Evolutionary conservation across 2,113 vertebrate species (phyloP), one percentile per base, ranked within the genome.

Genomic region (Varanus komodoensis): DNA sequence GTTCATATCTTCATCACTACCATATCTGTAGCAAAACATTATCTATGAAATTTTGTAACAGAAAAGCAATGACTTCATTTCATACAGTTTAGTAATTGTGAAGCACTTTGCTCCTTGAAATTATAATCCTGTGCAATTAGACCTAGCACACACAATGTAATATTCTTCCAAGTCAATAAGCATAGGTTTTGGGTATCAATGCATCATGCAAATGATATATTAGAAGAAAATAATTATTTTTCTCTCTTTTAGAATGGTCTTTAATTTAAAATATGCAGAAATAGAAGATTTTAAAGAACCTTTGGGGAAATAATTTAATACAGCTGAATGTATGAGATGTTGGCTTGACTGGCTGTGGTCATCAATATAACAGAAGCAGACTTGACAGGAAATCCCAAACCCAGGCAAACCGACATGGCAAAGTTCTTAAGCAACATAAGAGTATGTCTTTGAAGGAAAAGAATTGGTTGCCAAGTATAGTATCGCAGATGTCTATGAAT

Each of bases 401-500:
- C 68, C 7, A 27, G 86, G 67, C 5, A 87, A 92, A 87, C 0
- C 85, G 4, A 0, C 38, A n/a, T 38, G 19, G 75, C 32, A 89
- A 90, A 68, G 11, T 1, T 92, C 21, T 92, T 32, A 17, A 83
- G 17, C 2, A 78, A 85, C 0, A 84, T 29, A 92, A 79, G 32
- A 89, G 78, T 90, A 3, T 79, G 4, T 90, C 88, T 78, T 57
- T 50, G 8, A 91, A 80, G 84, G 86, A 74, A 52, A 91, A 92
- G 82, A 91, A 94, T 85, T 25, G 83, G 25, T 23, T 52, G 44
- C 25, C 85, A 14, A 91, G 89, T 52, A 88, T 84, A 86, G 27
- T 74, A 38, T 7, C 91, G 44, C 95, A 96, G 93, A 90, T 94
- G 94, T 83, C 73, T 90, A 57, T 87, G 79, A 93, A 92, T 91